Base-by-base conservation (phyloP, 2,797 vertebrate genomes). In the Sebastes jordani region DNA sequence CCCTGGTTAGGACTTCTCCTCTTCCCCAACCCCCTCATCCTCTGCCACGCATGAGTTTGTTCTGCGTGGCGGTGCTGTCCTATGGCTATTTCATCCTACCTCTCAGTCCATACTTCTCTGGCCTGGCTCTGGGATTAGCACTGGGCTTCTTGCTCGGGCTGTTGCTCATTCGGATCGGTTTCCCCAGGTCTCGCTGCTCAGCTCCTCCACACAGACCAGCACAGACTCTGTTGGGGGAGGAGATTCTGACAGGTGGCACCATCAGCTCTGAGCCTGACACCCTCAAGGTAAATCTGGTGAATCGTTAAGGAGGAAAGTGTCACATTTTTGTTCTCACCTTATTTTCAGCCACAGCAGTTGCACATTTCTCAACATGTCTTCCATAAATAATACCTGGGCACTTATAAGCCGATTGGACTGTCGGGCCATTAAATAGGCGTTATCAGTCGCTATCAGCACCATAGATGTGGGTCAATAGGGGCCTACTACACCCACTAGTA, bases 1-100 rank as follows among this genome's bases (percentile, higher is more conserved):
- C 77, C 4, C 8, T 27, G 6, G 27, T 55, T 11, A 59, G 36
- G 10, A 74, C 66, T 13, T 14, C 71, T 30, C 58, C 67, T 5
- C 65, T 55, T n/a, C 6, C 82, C 22, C 84, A 22, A 9, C 3
- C 90, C 0, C 84, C 85, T 42, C 81, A 81, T 25, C 62, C 94
- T 1, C 94, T 96, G 73, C 97, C 97, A 0, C 86, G 83, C 56
- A 94, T 90, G 76, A 90, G 91, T 74, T 94, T 98, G 4, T 91
- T 93, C 81, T 95, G 89, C 61, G 61, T 97, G 25, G 93, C 96
- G 1, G 87, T 95, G 23, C 83, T 97, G 18, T 95, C 96, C 36
- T 98, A 98, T 0, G 93, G 95, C 23, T 98, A 97, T 73, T 94
- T 97, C 27, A 92, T 96, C 60, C 89, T 97, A 61, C 97, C 97